These are phyloP conservation scores for Pristionchus mayeri DNA, from an alignment of 2,888 invertebrate genomes.

Conservation along the genomic window DNA sequence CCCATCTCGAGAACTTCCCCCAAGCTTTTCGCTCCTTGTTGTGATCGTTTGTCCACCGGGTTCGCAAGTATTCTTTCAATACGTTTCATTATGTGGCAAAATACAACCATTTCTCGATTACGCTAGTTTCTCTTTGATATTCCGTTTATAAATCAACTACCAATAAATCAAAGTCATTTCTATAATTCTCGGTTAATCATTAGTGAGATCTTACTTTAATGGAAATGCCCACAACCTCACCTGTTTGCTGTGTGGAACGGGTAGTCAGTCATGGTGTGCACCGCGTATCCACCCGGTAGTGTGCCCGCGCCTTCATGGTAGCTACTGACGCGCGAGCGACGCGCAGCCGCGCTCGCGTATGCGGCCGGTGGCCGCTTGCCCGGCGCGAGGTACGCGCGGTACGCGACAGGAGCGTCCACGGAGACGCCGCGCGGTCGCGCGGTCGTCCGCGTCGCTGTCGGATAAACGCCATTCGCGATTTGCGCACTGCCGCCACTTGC, in stretches of 20 bases:
- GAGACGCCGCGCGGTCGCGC: constrained; percentile 62
- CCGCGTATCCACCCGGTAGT: background rate
- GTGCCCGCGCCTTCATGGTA: constrained; percentile 26
- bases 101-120: too few species aligned
- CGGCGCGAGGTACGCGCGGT: constrained; percentile 59
- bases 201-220: too few species aligned
- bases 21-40: too few species aligned
- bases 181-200: too few species aligned
- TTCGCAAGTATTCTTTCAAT: too few species aligned
- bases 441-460: constrained; percentile 47
- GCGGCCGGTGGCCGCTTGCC: constrained; percentile 54
- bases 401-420: constrained; percentile 57
- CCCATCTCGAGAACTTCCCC: background rate
- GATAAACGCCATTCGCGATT: constrained; percentile 30
- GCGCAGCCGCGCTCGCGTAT: background rate
- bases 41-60: too few species aligned
- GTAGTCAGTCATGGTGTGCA: constrained; percentile 22
- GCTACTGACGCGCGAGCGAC: constrained; percentile 33
- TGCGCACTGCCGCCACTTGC: background rate
- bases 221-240: too few species aligned
- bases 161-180: too few species aligned
- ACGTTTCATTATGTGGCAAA: too few species aligned
- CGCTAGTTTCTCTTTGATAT: too few species aligned
- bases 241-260: constrained; percentile 24
- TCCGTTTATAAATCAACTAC: too few species aligned